Evolutionary conservation across 2,797 vertebrate species (phyloP), one percentile per base, ranked within the genome.

Genomic region (Momotus momota): DNA sequence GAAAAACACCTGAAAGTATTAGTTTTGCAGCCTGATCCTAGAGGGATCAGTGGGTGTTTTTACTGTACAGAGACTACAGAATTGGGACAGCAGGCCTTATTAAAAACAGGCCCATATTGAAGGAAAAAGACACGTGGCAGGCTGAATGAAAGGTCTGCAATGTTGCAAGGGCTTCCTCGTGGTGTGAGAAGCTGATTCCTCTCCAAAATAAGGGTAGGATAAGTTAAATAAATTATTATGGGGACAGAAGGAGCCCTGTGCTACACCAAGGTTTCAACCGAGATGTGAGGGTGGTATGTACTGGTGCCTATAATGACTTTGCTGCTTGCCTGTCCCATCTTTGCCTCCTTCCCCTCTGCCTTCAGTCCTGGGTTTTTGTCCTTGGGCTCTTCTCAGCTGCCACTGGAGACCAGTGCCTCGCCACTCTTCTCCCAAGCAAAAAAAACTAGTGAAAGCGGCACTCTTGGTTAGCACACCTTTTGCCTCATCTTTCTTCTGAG

Each of bases 1-100:
- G 58, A 90, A 92, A 70, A 79, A 16, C 67, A 86, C 86, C 87
- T 91, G 82, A 73, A 95, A 75, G 67, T 66, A 81, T 86, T 82
- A 86, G 72, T 67, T 94, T 87, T 87, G 25, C 52, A 86, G 62
- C 40, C 49, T 88, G 67, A 96, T 71, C 78, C 74, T 64, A 18
- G 57, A 72, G 52, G 60, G 72, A 91, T 87, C 79, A 90, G 60
- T 61, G 31, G 6, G 9, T 81, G 19, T 31, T 91, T 81, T 93
- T 80, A 80, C n/a, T 48, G 19, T n/a, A 55, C 46, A 27, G 60
- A 91, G 19, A 55, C 55, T 64, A 23, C 35, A 77, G 54, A 31
- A 73, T n/a, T 55, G 25, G 27, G 31, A 70, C 78, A 58, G 43
- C 51, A 71, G 22, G 9, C 38, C 49, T 85, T 66, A 82, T 72